phyloP scores from a whole-genome alignment of 2,113 vertebrate genomes.

The crab-eating macaque (Macaca fascicularis) region T2T-MFA8v1.1 NC_088377.1:17096001-17096500 shows the following conservation, averaged over 20 bases:
- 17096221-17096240: background rate
- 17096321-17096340: background rate
- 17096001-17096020: too few relatives aligned
- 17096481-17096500: background rate
- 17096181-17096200: background rate
- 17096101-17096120: background rate
- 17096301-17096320: background rate
- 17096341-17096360: background rate
- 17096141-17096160: background rate
- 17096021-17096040: too few relatives aligned
- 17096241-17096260: background rate
- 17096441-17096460: background rate
- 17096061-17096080: background rate
- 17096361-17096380: background rate
- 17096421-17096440: background rate
- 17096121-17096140: background rate
- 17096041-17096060: fast-evolving
- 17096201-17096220: background rate
- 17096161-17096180: background rate
- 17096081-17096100: too few relatives aligned
- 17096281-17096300: background rate
- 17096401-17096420: background rate
- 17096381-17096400: background rate
- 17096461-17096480: background rate
- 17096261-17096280: background rate